phyloP scores from a whole-genome alignment of 1,140 invertebrate species.

The Lordiphosa clarofinis region DNA sequence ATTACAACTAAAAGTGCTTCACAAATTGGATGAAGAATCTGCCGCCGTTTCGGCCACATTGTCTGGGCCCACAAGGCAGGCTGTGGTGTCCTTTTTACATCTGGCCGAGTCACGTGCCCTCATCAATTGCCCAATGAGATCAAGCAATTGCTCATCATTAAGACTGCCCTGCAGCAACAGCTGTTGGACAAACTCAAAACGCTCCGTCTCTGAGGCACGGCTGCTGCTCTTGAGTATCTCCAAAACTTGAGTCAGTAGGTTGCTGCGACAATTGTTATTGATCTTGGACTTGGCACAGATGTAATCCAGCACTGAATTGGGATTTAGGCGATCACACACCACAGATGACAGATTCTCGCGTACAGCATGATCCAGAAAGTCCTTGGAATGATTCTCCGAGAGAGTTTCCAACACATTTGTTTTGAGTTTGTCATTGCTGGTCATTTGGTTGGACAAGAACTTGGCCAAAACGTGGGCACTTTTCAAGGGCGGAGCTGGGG shows the following conservation, averaged over 20 bases:
- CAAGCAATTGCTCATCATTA: constrained; percentile 56
- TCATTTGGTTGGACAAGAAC: constrained; percentile 66
- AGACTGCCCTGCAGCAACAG: constrained; percentile 47
- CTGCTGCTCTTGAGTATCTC: constrained; percentile 49
- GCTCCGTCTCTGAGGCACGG: constrained; percentile 50
- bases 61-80: constrained; percentile 13
- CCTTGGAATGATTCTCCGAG: constrained; percentile 78
- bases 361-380: constrained; percentile 76
- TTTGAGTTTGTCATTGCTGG: constrained; percentile 56
- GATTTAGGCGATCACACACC: constrained; percentile 75
- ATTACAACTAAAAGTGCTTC: constrained; percentile 10
- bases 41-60: constrained; percentile 69
- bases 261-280: constrained; percentile 58
- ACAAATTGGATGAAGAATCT: constrained; percentile 74
- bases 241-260: constrained; percentile 55
- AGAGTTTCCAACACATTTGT: constrained; percentile 69
- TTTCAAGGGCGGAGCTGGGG: constrained; percentile 36
- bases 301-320: constrained; percentile 73
- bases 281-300: constrained; percentile 78
- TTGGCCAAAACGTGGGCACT: constrained; percentile 48
- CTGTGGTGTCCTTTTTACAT: constrained; percentile 17
- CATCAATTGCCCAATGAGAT: constrained; percentile 64
- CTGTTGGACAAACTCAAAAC: constrained; percentile 48
- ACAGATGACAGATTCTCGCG: constrained; percentile 75
- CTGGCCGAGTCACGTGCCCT: constrained; percentile 22